phyloP scores from a whole-genome alignment of 1,140 invertebrate genomes.

The Drosophila aff. region DNA sequence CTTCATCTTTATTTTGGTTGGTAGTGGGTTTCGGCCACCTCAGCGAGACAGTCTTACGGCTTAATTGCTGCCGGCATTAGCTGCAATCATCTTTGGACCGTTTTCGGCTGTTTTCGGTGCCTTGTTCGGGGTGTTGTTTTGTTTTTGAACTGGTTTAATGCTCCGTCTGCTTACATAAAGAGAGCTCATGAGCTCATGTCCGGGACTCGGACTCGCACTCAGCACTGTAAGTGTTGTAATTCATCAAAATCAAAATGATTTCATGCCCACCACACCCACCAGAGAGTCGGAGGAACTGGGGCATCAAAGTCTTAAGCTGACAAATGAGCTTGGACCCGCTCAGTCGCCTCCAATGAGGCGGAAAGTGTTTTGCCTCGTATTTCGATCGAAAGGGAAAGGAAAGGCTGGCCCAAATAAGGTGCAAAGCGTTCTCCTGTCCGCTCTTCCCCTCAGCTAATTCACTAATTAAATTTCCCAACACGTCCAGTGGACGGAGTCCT shows the following conservation, averaged over 20 bases:
- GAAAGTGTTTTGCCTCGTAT: slow-evolving; percentile 36
- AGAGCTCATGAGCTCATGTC: slow-evolving; percentile 64
- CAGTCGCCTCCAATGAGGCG: slow-evolving; percentile 17
- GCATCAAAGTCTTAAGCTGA: slow-evolving; percentile 55
- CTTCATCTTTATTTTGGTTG: slow-evolving; percentile 46
- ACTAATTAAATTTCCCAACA: slow-evolving; percentile 77
- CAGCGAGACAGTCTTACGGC: slow-evolving; percentile 46
- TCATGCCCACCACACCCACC: slow-evolving; percentile 26
- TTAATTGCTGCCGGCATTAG: slow-evolving; percentile 60
- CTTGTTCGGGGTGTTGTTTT: slow-evolving; percentile 38
- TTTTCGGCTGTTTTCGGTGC: slow-evolving; percentile 57
- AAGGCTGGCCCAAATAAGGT: slow-evolving; percentile 48
- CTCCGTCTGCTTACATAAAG: slow-evolving; percentile 68
- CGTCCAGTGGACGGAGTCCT: slow-evolving; percentile 34
- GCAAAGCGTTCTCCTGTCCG: slow-evolving; percentile 24
- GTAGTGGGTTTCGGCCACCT: slow-evolving; percentile 30
- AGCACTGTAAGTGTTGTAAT: slow-evolving; percentile 55
- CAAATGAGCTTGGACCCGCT: slow-evolving; percentile 61
- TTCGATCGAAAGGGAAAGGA: slow-evolving; percentile 49
- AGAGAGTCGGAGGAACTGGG: slow-evolving; percentile 28
- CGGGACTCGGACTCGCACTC: slow-evolving; percentile 11
- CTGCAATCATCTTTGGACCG: slow-evolving; percentile 62
- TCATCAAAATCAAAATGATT: slow-evolving; percentile 73
- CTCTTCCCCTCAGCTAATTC: slow-evolving; percentile 46
- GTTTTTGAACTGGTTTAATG: slow-evolving; percentile 60